Percentiles rank a stretch among this genome's conserved stretches.
Conservation (phyloP, 2,888 invertebrate species). For the Cryptophagus acutangulus region DNA sequence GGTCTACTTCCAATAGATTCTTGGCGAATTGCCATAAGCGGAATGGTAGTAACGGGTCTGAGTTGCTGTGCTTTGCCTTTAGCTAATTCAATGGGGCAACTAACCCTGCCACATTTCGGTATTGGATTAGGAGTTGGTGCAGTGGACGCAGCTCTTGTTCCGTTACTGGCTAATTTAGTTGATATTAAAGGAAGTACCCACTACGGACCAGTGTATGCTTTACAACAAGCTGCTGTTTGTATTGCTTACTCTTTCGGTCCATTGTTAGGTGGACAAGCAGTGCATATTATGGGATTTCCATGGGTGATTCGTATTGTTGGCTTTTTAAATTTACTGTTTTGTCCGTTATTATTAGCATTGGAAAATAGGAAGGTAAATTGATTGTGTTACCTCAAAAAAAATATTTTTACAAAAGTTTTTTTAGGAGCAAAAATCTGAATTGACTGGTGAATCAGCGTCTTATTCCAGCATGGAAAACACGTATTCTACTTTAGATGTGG, state of each 20-base stretch:
- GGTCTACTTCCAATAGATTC: constrained; percentile 40
- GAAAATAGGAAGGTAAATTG: constrained; percentile 33
- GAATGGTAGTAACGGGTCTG: constrained; percentile 41
- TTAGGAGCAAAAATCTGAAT: constrained; percentile 12
- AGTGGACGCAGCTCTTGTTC: constrained; percentile 75
- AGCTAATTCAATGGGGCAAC: constrained; percentile 47
- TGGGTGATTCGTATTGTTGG: constrained; percentile 72
- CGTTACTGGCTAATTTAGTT: constrained; percentile 69
- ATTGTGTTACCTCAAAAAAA: neutral
- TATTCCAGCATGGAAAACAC: constrained; percentile 20
- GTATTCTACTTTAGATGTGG: constrained; percentile 8
- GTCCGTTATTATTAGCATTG: constrained; percentile 58
- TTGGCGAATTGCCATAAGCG: constrained; percentile 42
- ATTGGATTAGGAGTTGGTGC: constrained; percentile 73
- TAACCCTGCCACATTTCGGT: constrained; percentile 72
- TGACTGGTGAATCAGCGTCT: constrained; percentile 10
- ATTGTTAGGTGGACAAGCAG: constrained; percentile 66
- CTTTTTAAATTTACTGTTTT: constrained; percentile 62
- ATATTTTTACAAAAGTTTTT: neutral
- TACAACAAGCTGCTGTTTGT: constrained; percentile 77
- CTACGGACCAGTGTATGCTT: constrained; percentile 76
- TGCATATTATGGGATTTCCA: constrained; percentile 64
- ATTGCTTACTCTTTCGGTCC: constrained; percentile 77
- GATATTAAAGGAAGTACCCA: constrained; percentile 57
- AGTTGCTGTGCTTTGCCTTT: constrained; percentile 43